A percentile compares a stretch with the other conserved stretches of the same genome.
phyloP scores from a whole-genome alignment of 2,113 vertebrate genomes.

The Pelusios castaneus region DNA sequence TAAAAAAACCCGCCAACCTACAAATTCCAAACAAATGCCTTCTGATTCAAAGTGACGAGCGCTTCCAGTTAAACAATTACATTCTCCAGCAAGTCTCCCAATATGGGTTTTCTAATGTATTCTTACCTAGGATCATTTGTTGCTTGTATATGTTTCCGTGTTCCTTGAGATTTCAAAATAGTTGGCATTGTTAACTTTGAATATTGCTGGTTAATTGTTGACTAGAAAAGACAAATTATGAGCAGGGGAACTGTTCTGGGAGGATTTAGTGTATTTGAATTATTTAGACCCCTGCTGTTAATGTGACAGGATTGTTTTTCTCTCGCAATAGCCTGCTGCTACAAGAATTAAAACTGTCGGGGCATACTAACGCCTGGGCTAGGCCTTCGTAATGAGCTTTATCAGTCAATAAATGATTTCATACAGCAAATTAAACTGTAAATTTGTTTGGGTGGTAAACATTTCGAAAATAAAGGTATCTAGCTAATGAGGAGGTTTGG shows the following conservation, averaged over 20 bases:
- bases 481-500: constrained; percentile 80
- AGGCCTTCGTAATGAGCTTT: constrained; percentile 89
- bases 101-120: not conserved
- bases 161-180: constrained; percentile 81
- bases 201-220: constrained; percentile 96
- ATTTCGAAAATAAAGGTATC: constrained; percentile 89
- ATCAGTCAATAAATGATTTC: constrained; percentile 92
- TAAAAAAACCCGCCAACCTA: not conserved
- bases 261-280: constrained; percentile 99
- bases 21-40: not conserved
- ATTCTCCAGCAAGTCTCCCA: not conserved
- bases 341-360: constrained; percentile 88
- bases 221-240: constrained; percentile 96
- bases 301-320: constrained; percentile 98
- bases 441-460: constrained; percentile 87
- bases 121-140: constrained; percentile 20
- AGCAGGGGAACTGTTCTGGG: constrained; percentile 87
- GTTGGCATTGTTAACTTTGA: constrained; percentile 95
- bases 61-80: not conserved
- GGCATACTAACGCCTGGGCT: constrained; percentile 81
- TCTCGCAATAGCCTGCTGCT: constrained; percentile 92
- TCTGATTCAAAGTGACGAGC: not conserved
- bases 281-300: constrained; percentile 96
- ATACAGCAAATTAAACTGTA: constrained; percentile 90
- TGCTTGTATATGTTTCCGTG: constrained; percentile 25